Evolutionary conservation across 1,140 invertebrate genomes (phyloP).

Genomic region (Drosophila seguyi): DNA sequence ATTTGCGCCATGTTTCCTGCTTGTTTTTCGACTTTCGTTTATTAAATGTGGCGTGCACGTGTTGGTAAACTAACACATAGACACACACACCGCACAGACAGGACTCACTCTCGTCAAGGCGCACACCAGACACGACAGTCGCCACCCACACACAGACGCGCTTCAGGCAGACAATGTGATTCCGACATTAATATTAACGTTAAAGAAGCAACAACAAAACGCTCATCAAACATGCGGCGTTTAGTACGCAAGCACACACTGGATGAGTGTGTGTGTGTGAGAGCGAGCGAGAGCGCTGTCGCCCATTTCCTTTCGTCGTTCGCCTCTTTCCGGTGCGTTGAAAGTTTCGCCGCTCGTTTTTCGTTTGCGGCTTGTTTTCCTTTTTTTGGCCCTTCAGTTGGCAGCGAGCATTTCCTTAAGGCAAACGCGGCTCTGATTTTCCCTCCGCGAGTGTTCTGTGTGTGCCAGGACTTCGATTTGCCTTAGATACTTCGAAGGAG

Average conservation of each 20-base stretch:
- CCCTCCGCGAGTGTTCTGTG: slow-evolving; percentile 19
- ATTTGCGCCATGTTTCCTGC: slow-evolving; percentile 73
- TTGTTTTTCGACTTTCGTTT: slow-evolving; percentile 69
- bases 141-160: slow-evolving; percentile 43
- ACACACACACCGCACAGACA: slow-evolving; percentile 28
- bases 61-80: slow-evolving; percentile 70
- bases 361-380: slow-evolving; percentile 50
- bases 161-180: slow-evolving; percentile 65
- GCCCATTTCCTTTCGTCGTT: slow-evolving; percentile 60
- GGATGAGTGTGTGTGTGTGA: slow-evolving; percentile 13
- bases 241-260: slow-evolving; percentile 55
- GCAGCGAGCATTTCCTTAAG: slow-evolving; percentile 71
- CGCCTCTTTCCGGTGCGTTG: slow-evolving; percentile 72
- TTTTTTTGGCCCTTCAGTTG: slow-evolving; percentile 62
- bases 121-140: slow-evolving; percentile 13
- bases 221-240: slow-evolving; percentile 76
- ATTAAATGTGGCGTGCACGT: slow-evolving; percentile 79
- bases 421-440: slow-evolving; percentile 63
- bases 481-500: neutral
- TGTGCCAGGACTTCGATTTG: neutral
- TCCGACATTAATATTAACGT: slow-evolving; percentile 80
- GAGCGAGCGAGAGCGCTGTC: slow-evolving; percentile 34
- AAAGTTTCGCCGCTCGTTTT: slow-evolving; percentile 63
- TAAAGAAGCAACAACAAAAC: slow-evolving; percentile 62
- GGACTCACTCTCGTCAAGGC: slow-evolving; percentile 5